Conservation (phyloP, 1,140 invertebrate species). For the Nylanderia fulva region DNA sequence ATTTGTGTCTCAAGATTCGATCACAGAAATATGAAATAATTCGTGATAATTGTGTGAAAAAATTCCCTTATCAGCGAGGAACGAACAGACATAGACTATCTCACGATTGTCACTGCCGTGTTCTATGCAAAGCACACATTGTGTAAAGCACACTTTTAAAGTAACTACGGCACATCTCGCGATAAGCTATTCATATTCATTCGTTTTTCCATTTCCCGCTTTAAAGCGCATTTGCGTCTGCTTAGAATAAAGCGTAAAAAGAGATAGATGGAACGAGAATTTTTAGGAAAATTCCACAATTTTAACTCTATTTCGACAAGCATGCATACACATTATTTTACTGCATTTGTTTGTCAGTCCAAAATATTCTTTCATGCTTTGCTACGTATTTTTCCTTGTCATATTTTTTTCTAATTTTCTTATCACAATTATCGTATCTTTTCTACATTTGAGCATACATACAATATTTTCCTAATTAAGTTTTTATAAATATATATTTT, state of each 20-base stretch:
- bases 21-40: not conserved
- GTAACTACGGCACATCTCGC: slow-evolving; percentile 20
- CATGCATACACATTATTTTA: not conserved
- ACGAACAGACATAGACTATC: slow-evolving; percentile 7
- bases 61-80: not conserved
- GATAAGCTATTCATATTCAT: slow-evolving; percentile 57
- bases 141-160: slow-evolving; percentile 43
- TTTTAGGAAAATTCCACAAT: not conserved
- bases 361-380: too few species aligned
- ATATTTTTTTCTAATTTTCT: too few species aligned
- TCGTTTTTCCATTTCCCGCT: slow-evolving; percentile 41
- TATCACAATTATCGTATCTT: too few species aligned
- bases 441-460: too few species aligned
- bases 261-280: too few species aligned
- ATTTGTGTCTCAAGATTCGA: not conserved
- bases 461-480: too few species aligned
- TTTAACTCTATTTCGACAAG: not conserved
- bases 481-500: too few species aligned
- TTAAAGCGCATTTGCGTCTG: slow-evolving; percentile 12
- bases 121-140: slow-evolving; percentile 43
- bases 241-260: not conserved
- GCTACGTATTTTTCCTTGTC: too few species aligned
- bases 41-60: not conserved
- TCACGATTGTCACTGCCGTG: not conserved
- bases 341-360: too few species aligned